These are phyloP conservation scores for Diorhabda carinulata DNA, from an alignment of 1,140 invertebrate genomes.

Conservation along the genomic window DNA sequence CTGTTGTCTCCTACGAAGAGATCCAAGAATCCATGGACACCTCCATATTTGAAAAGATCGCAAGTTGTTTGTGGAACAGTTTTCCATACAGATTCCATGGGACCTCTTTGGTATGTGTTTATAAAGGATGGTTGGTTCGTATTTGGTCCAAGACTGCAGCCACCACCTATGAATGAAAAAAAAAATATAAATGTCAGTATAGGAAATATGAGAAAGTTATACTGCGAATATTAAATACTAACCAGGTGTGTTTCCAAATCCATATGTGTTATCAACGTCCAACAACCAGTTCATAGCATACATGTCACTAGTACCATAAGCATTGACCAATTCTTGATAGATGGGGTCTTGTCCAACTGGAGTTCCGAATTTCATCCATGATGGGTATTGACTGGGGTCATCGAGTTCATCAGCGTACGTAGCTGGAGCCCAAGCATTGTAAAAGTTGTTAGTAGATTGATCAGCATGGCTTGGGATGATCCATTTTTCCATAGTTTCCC, in stretches of 20 bases:
- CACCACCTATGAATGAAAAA: not conserved
- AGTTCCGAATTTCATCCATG: constrained; percentile 19
- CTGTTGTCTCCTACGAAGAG: constrained; percentile 25
- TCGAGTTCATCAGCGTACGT: constrained; percentile 23
- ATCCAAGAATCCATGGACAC: constrained; percentile 29
- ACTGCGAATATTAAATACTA: not conserved
- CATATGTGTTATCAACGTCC: constrained; percentile 28
- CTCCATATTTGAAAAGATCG: constrained; percentile 27
- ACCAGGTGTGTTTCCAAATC: constrained; percentile 24
- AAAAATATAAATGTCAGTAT: too few species aligned
- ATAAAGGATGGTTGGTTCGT: constrained; percentile 22
- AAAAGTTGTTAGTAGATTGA: not conserved
- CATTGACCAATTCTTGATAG: constrained; percentile 20
- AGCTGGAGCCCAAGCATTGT: constrained; percentile 4
- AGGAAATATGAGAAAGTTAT: too few species aligned
- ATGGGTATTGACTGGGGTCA: constrained; percentile 26
- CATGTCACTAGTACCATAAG: constrained; percentile 21
- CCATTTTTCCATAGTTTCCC: constrained; percentile 24
- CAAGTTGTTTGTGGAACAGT: constrained; percentile 30
- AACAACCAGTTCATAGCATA: constrained; percentile 27
- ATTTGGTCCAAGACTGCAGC: constrained; percentile 21
- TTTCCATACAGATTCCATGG: constrained; percentile 27
- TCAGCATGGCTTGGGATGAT: constrained; percentile 17
- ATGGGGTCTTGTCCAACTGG: constrained; percentile 26
- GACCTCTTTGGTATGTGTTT: constrained; percentile 29